Conservation (phyloP, 1,140 invertebrate species). For the Meteorus sp. region DNA sequence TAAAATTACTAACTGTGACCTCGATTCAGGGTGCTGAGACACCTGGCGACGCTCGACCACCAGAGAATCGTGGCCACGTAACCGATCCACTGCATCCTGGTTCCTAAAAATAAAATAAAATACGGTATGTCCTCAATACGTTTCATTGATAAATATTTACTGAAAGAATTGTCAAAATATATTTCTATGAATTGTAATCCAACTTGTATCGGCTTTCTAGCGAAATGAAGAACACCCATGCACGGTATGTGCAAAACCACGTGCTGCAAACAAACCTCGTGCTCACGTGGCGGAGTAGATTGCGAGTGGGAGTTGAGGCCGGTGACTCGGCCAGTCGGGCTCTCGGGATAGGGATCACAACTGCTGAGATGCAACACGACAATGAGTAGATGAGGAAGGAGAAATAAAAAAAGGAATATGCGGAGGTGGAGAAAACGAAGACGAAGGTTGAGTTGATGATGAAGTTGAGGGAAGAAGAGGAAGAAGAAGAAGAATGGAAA, state of each 20-base stretch:
- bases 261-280: constrained; percentile 11
- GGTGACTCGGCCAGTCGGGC: constrained; percentile 22
- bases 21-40: constrained; percentile 58
- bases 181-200: too few relatives aligned
- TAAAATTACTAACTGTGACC: constrained; percentile 52
- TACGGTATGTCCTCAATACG: too few relatives aligned
- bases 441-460: too few relatives aligned
- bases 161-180: too few relatives aligned
- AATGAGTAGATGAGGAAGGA: not conserved
- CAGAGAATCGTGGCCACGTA: constrained; percentile 59
- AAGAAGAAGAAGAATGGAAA: not conserved
- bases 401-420: too few relatives aligned
- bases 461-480: constrained; percentile 5
- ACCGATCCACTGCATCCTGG: constrained; percentile 59
- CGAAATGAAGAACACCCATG: not conserved
- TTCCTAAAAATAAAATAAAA: constrained; percentile 49
- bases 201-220: too few relatives aligned
- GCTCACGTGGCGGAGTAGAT: not conserved
- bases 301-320: constrained; percentile 9
- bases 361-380: not conserved
- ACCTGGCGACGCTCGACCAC: constrained; percentile 58
- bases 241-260: constrained; percentile 11
- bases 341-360: constrained; percentile 9
- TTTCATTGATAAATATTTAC: too few relatives aligned
- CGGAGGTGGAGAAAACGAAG: too few relatives aligned